Percentiles rank a stretch among this genome's conserved stretches.
Evolutionary conservation across 2,888 invertebrate species (phyloP).

Genomic region (Drymonia ruficornis): DNA sequence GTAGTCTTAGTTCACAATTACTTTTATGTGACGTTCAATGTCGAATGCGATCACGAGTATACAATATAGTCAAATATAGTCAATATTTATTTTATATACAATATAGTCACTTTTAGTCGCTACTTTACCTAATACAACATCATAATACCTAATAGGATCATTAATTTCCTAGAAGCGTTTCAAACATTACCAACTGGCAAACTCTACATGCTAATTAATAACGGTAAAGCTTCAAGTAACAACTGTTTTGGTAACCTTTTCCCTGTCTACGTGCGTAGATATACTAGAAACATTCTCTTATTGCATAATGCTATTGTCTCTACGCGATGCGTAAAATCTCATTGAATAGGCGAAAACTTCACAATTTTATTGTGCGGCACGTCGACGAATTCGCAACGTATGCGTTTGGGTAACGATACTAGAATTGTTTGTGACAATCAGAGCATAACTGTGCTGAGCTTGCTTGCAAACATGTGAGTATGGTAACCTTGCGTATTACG

Average conservation of each 20-base stretch:
- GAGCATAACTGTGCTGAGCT: constrained; percentile 24
- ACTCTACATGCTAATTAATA: neutral
- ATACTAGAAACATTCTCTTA: constrained; percentile 17
- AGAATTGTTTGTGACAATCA: constrained; percentile 28
- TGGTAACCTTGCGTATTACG: constrained; percentile 20
- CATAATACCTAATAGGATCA: no score
- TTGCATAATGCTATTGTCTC: constrained; percentile 33
- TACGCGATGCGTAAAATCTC: constrained; percentile 13
- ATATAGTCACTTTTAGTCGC: no score
- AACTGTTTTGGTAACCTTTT: constrained; percentile 1
- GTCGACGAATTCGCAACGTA: constrained; percentile 18
- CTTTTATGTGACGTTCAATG: no score
- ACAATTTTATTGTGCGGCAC: neutral
- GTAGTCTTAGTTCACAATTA: no score
- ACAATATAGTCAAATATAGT: no score
- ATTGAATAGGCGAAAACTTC: constrained; percentile 22
- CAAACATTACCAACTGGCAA: no score
- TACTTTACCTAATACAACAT: no score
- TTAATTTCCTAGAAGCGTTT: no score
- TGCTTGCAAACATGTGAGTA: constrained; percentile 14
- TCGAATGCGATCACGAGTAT: no score
- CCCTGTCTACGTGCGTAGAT: neutral
- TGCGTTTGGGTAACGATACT: constrained; percentile 16
- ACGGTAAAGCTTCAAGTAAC: neutral
- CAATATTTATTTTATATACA: no score